Percentiles rank a stretch among this genome's conserved stretches.
phyloP scores from a whole-genome alignment of 2,888 invertebrate species.

The Stenoptilia bipunctidactyla region DNA sequence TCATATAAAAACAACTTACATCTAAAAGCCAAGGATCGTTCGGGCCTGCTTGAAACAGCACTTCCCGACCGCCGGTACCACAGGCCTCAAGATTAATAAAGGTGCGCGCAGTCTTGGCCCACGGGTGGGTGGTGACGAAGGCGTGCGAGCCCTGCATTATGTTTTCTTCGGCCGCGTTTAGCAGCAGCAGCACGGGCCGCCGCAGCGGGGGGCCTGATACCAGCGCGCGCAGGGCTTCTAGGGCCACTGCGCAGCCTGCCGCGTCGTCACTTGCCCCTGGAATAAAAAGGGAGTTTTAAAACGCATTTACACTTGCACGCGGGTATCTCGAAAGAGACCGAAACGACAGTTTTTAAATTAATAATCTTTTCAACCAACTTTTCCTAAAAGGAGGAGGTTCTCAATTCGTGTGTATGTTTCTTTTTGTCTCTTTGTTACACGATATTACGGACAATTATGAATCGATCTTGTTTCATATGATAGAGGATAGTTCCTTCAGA shows the following conservation, averaged over 20 bases:
- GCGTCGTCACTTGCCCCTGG: conserved; percentile 90
- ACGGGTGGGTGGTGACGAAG: conserved; percentile 88
- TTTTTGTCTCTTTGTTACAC: no score
- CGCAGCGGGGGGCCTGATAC: conserved; percentile 70
- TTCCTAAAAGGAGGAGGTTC: no score
- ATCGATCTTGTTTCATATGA: no score
- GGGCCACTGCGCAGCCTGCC: conserved; percentile 88
- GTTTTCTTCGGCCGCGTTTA: conserved; percentile 95
- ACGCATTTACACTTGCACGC: no score
- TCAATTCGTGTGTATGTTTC: no score
- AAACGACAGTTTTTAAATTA: no score
- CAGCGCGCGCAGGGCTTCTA: conserved; percentile 83
- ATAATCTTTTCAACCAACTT: no score
- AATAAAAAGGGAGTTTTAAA: conserved; percentile 2
- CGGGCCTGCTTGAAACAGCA: conserved; percentile 89
- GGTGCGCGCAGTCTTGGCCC: conserved; percentile 78
- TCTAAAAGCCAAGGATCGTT: conserved; percentile 76
- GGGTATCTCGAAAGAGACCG: no score
- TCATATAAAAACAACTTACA: conserved; percentile 33
- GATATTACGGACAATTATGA: no score
- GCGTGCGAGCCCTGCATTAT: conserved; percentile 89
- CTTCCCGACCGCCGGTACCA: conserved; percentile 89
- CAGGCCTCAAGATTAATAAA: conserved; percentile 92
- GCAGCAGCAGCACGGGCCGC: conserved; percentile 84
- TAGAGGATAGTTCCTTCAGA: no score